Conservation (phyloP, 2,888 invertebrate genomes). For the Tetragonula carbonaria region DNA sequence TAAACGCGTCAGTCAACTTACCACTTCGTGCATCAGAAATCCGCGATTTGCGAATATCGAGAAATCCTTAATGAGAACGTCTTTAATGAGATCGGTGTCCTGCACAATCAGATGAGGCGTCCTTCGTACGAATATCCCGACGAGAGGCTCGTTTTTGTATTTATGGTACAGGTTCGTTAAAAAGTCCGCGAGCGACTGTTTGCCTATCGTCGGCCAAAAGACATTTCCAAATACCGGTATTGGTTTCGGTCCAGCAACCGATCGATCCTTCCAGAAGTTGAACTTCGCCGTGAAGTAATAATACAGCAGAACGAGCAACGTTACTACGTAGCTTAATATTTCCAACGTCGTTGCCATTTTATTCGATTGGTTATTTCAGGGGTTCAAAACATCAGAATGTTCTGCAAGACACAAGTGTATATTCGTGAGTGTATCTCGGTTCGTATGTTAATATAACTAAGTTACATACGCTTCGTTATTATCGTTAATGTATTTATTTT, state of each 20-base stretch:
- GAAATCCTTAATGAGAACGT: conserved; percentile 83
- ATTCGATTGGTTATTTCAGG: background rate
- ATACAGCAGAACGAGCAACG: conserved; percentile 30
- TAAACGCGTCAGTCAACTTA: background rate
- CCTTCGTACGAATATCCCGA: conserved; percentile 32
- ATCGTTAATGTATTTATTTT: no score
- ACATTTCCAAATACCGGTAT: conserved; percentile 26
- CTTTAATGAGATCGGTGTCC: conserved; percentile 80
- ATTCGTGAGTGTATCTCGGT: no score
- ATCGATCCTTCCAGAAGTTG: conserved; percentile 31
- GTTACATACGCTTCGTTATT: no score
- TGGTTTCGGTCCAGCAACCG: conserved; percentile 70
- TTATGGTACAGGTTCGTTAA: background rate
- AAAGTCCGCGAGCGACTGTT: background rate
- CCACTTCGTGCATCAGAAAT: conserved; percentile 30
- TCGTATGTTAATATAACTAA: no score
- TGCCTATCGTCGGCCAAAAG: background rate
- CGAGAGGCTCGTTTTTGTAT: conserved; percentile 28
- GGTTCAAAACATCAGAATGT: background rate
- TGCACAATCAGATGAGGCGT: conserved; percentile 6
- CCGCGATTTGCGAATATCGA: conserved; percentile 77
- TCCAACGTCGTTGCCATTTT: background rate
- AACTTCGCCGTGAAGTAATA: conserved; percentile 27
- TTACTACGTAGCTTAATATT: conserved; percentile 78
- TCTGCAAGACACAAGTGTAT: background rate